Evolutionary conservation across 2,113 vertebrate species (phyloP).

Genomic region (Parotia lawesii): DNA sequence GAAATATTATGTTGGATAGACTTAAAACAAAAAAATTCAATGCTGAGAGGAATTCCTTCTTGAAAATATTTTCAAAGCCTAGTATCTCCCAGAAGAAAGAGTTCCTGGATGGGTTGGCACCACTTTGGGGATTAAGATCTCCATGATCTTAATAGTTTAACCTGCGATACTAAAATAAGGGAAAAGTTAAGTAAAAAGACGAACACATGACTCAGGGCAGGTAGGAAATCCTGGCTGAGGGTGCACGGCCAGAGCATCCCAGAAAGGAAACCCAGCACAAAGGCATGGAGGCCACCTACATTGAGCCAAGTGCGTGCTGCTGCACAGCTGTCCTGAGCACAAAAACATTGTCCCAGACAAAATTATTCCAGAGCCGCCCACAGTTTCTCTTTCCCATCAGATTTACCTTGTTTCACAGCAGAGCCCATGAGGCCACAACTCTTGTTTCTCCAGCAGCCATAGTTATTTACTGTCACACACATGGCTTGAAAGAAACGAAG

Average conservation of each 20-base stretch:
- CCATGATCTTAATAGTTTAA: neutral
- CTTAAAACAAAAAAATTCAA: neutral
- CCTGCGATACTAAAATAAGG: neutral
- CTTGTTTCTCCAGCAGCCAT: neutral
- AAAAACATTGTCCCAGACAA: neutral
- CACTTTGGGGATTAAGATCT: neutral
- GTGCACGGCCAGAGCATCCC: neutral
- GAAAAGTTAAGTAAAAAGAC: neutral
- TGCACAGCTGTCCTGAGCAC: neutral
- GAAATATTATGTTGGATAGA: neutral
- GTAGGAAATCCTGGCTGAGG: neutral
- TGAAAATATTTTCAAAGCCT: neutral
- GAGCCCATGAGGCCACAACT: neutral
- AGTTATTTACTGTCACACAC: neutral
- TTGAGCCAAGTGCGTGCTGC: neutral
- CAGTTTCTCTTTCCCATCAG: neutral
- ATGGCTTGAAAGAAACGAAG: neutral
- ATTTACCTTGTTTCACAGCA: neutral
- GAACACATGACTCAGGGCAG: neutral
- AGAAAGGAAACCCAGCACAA: neutral
- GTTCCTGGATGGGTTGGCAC: neutral
- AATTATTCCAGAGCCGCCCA: neutral
- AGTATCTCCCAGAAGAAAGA: neutral
- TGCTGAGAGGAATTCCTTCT: neutral
- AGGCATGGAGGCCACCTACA: neutral